phyloP scores from a whole-genome alignment of 2,888 invertebrate species.

The Andrena chrysosceles region DNA sequence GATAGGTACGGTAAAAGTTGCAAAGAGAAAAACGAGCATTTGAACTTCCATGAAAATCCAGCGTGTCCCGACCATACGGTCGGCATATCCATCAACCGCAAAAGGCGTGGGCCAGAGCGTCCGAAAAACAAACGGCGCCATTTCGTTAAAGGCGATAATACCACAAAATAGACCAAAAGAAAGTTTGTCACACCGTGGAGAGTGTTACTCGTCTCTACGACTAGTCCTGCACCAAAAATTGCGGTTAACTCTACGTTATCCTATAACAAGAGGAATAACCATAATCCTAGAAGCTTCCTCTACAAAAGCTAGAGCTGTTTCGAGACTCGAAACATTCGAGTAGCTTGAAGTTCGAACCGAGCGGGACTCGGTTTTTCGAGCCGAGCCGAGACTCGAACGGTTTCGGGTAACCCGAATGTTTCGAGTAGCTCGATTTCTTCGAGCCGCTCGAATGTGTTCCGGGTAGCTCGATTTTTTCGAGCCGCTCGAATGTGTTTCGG shows the following conservation, averaged over 20 bases:
- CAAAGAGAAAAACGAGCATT: constrained; percentile 45
- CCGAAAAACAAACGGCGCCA: constrained; percentile 50
- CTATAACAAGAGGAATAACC: not conserved
- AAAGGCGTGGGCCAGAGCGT: constrained; percentile 29
- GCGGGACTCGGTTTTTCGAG: too few relatives aligned
- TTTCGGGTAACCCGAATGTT: too few relatives aligned
- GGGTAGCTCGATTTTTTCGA: too few relatives aligned
- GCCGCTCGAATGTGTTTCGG: too few relatives aligned
- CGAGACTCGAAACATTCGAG: too few relatives aligned
- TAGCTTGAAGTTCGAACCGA: too few relatives aligned
- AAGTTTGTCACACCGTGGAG: constrained; percentile 19
- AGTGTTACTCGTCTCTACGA: not conserved
- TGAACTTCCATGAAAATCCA: constrained; percentile 58
- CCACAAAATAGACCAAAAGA: constrained; percentile 17
- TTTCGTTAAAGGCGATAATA: constrained; percentile 20
- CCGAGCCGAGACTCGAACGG: too few relatives aligned
- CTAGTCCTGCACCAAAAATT: not conserved
- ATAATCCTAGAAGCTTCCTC: not conserved
- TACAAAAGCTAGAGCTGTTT: too few relatives aligned
- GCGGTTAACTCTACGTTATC: not conserved
- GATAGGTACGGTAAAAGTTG: constrained; percentile 36
- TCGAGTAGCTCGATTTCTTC: too few relatives aligned
- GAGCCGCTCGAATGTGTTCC: too few relatives aligned
- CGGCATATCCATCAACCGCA: constrained; percentile 47
- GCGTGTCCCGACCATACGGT: constrained; percentile 46